A percentile compares a stretch with the other conserved stretches of the same genome.
Conservation (phyloP, 1,140 invertebrate species). For the Mercenaria mercenaria region DNA sequence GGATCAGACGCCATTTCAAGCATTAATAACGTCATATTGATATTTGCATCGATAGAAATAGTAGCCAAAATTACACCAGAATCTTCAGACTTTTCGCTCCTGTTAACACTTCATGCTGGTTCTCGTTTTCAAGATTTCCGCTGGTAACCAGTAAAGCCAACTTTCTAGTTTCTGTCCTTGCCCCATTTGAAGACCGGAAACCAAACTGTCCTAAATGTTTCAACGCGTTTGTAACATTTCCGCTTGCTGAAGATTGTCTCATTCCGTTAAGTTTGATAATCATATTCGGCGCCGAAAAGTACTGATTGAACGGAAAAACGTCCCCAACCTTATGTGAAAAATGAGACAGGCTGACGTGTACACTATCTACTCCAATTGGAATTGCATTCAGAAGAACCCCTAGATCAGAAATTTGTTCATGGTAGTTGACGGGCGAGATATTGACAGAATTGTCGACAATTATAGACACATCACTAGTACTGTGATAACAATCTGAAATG, state of each 20-base stretch:
- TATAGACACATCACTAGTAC: background rate
- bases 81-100: background rate
- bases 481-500: constrained; percentile 25
- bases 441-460: background rate
- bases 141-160: background rate
- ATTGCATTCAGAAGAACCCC: background rate
- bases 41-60: background rate
- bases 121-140: background rate
- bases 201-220: background rate
- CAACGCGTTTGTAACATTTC: background rate
- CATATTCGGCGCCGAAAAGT: background rate
- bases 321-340: background rate
- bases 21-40: background rate
- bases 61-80: background rate
- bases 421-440: background rate
- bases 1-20: constrained; percentile 16
- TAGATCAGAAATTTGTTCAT: background rate
- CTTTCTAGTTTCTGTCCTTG: background rate
- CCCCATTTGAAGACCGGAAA: background rate
- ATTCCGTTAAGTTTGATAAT: background rate
- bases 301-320: background rate
- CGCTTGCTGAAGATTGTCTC: background rate
- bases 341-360: background rate
- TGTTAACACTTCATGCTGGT: background rate
- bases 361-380: background rate